phyloP scores from a whole-genome alignment of 2,113 vertebrate species.

The Tiliqua scincoides region DNA sequence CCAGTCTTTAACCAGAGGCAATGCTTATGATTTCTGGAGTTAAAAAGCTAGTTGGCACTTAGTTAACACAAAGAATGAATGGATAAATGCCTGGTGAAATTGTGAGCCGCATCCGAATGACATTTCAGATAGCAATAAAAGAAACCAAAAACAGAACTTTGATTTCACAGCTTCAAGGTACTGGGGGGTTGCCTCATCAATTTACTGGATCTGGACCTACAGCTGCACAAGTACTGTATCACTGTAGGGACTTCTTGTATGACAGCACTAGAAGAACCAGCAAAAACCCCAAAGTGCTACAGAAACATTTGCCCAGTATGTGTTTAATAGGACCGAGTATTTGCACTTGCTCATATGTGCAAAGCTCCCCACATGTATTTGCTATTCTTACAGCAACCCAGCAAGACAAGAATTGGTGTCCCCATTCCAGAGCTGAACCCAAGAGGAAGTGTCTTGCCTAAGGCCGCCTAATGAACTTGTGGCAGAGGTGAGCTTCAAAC shows the following conservation, averaged over 20 bases:
- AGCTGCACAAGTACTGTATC: slow-evolving; percentile 15
- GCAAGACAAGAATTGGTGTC: too few relatives aligned
- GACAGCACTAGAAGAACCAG: not conserved
- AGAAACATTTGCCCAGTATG: not conserved
- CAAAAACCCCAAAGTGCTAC: not conserved
- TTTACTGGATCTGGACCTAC: slow-evolving; percentile 9
- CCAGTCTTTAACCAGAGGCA: slow-evolving; percentile 35
- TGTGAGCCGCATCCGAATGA: slow-evolving; percentile 25
- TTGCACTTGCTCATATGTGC: too few relatives aligned
- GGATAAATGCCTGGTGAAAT: slow-evolving; percentile 23
- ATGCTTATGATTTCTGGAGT: slow-evolving; percentile 36
- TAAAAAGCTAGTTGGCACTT: slow-evolving; percentile 33
- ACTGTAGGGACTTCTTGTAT: not conserved
- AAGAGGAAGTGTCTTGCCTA: too few relatives aligned
- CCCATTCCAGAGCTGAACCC: too few relatives aligned
- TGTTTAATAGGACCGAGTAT: too few relatives aligned
- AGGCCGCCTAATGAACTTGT: too few relatives aligned
- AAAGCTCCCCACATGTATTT: too few relatives aligned
- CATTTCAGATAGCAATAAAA: slow-evolving; percentile 40
- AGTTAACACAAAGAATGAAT: slow-evolving; percentile 31
- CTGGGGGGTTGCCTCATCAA: slow-evolving; percentile 29
- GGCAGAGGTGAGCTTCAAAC: too few relatives aligned
- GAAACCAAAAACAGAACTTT: slow-evolving; percentile 11
- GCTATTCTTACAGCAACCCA: too few relatives aligned
- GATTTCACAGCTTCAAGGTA: slow-evolving; percentile 15